Evolutionary conservation across 2,888 invertebrate genomes (phyloP), one percentile per base, ranked within the genome.

Genomic region (Drosophila anomelani): DNA sequence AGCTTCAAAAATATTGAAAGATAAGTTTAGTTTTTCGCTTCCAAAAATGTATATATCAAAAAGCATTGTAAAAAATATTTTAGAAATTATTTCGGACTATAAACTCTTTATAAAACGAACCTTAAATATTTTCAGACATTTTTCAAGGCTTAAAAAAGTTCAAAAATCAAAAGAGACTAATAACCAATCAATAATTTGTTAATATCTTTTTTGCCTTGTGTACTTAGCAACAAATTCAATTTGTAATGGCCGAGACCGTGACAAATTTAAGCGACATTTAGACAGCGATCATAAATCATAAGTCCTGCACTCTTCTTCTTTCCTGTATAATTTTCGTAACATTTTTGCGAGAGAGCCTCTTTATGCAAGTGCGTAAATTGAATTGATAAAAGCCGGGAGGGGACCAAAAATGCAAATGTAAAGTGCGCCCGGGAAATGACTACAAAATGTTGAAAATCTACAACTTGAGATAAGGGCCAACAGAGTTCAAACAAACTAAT

Each of bases 401-500:
- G 23, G 26, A 4, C 26, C 17, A 66, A 64, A 73, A 77, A 84
- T 79, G 74, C 51, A 71, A 68, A 69, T 64, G 62, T 58, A 73
- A 53, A 75, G 73, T 78, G 78, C 77, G 73, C 49, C 63, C 61
- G 77, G 71, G 74, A 81, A 83, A 81, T 81, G 79, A 72, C 79
- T 80, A 78, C 80, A 85, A 86, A 85, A 87, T 82, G 75, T 75
- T 73, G 68, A 76, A 82, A 89, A 89, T 88, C 89, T 88, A 89
- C 86, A 84, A 86, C 89, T 89, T 88, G 85, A 89, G 89, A 89
- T 89, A 89, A 88, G 63, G 39, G 7, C 44, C 26, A 53, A 53
- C 51, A 72, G 84, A 86, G 88, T 88, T 85, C 87, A 89, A 89
- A 89, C 88, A 88, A 80, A 86, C 88, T 86, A 88, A 89, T 88